Conservation (phyloP, 2,888 invertebrate species). For the Papilio protenor region DNA sequence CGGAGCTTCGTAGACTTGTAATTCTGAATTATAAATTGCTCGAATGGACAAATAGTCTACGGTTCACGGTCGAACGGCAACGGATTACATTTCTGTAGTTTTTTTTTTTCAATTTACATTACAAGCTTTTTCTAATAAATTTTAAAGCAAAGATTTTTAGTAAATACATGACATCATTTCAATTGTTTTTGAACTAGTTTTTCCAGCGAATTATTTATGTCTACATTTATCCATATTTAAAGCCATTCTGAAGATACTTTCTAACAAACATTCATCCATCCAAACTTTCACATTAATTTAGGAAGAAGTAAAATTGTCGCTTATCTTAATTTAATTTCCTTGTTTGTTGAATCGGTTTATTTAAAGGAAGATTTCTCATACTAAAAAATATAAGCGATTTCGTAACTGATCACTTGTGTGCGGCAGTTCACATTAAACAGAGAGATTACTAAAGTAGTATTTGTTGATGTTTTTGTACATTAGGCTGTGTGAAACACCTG, state of each 20-base stretch:
- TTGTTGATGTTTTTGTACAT: conserved; percentile 6
- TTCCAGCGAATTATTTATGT: too few species aligned
- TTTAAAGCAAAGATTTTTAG: background rate
- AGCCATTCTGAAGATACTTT: too few species aligned
- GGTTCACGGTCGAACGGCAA: conserved; percentile 8
- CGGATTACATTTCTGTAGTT: background rate
- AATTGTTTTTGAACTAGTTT: too few species aligned
- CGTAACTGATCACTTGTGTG: background rate
- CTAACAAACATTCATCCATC: too few species aligned
- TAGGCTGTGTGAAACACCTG: conserved; percentile 13
- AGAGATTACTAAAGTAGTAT: conserved; percentile 5
- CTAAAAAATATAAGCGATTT: background rate
- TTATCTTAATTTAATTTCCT: too few species aligned
- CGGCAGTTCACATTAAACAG: background rate
- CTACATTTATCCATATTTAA: too few species aligned
- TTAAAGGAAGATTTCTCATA: background rate
- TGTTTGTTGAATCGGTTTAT: background rate
- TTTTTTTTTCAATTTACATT: background rate
- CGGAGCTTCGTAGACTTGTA: conserved; percentile 21
- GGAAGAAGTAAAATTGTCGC: too few species aligned
- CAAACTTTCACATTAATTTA: too few species aligned
- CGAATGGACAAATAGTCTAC: conserved; percentile 18
- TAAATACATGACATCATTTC: too few species aligned
- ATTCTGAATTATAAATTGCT: conserved; percentile 26
- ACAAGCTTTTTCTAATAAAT: background rate